Conservation (phyloP, 2,113 vertebrate species). For the Ochotona princeps region DNA sequence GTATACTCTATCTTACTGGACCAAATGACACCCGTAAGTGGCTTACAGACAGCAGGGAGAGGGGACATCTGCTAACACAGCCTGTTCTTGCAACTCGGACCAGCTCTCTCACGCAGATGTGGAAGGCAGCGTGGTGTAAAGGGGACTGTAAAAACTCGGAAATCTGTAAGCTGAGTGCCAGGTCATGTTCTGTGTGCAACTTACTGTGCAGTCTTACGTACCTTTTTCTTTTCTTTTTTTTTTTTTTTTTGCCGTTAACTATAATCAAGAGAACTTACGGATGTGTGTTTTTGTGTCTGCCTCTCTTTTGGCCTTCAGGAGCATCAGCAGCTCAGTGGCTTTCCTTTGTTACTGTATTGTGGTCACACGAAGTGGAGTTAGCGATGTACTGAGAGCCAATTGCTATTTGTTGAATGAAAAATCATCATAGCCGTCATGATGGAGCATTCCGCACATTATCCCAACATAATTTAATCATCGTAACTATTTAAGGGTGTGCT, state of each 20-base stretch:
- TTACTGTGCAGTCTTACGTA: background rate
- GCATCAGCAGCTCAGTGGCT: background rate
- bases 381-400: background rate
- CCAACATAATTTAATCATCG: background rate
- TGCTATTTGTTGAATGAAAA: background rate
- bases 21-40: too few relatives aligned
- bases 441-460: background rate
- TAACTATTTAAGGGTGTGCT: background rate
- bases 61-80: background rate
- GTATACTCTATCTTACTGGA: background rate
- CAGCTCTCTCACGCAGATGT: rapidly evolving
- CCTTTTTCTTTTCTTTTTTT: too few relatives aligned
- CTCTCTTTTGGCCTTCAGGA: background rate
- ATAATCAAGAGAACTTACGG: background rate
- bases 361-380: background rate
- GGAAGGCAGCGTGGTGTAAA: background rate
- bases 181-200: background rate
- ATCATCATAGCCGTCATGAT: background rate
- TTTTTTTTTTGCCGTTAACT: background rate
- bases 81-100: background rate
- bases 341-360: background rate
- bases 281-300: background rate
- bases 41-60: background rate
- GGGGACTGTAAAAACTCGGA: background rate
- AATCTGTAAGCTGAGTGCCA: background rate